Base-by-base conservation (phyloP, 2,113 vertebrate species). In the Mesocricetus auratus region DNA sequence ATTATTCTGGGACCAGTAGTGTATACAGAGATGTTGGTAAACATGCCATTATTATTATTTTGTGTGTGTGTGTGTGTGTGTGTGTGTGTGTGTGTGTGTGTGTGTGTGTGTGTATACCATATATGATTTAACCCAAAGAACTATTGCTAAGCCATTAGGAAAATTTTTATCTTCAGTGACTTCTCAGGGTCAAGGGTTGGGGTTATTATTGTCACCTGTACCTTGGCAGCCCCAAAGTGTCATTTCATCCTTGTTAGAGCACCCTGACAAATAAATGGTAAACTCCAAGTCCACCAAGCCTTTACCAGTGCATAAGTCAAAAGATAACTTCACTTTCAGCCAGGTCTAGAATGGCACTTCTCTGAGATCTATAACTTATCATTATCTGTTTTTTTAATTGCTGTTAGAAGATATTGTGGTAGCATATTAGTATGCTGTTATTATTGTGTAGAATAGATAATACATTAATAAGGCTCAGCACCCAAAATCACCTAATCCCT, bases 1-100 rank as follows among this genome's bases (percentile, higher is more conserved):
- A 81, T 60, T 45, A 86, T 92, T 26, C 45, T 74, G 79, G 24
- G 78, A 96, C 29, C 69, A 45, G 68, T 92, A 42, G 60, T 47
- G 86, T 69, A 6, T 94, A 11, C 62, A 93, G 73, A 93, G 90
- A 73, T 24, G 16, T 31, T 91, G 92, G 75, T 71, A 89, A 86
- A 81, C 53, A 71, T 73, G 26, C 4, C 21, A 62, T 53, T 86
- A 42, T 53, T 86, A 42, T 68, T 86, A 10, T 91, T 94, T 89
- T 79, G 92, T 68, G 66, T 33, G 66, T 74, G 73, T 74, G 39
- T 74, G n/a, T 24, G 12, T 58, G 78, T 58, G 73, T 74, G 39
- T 33, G 66, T 74, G 73, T 74, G 39, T 74, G n/a, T 24, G 12
- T 58, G 78, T 58, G 73, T 74, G 39, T 79, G 92, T 68, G 66